Evolutionary conservation across 1,140 invertebrate genomes (phyloP), one percentile per base, ranked within the genome.

Genomic region (Apis florea): DNA sequence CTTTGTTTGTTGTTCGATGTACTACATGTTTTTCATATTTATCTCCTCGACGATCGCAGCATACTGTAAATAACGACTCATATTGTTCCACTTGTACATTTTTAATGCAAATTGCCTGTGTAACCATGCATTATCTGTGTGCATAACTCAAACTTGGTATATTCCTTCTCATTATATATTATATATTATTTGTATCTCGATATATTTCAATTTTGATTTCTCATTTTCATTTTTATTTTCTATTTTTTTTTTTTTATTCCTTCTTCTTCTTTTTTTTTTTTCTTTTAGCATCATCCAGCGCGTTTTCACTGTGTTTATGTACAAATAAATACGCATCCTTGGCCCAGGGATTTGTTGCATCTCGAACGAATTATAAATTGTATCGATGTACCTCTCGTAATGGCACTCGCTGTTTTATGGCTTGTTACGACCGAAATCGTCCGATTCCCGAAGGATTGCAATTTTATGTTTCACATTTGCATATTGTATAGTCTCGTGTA

Each of bases 11-110:
- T 47, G 47, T n/a, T 63, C 68, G 77, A 72, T 72, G 69, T 79
- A 72, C 17, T 47, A 40, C 26, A 21, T 26, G 19, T 59, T 68
- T 58, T 24, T 72, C 21, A 19, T 24, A n/a, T 49, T 68, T 68
- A n/a, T 26, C n/a, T 21, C n/a, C 47, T 51, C 67, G 47, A 69
- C 15, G 67, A 69, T 61, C 67, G n/a, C 67, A 78, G 56, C 54
- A 11, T 21, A 63, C 12, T 79, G 77, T 79, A 79, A 72, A 79
- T 79, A 79, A 79, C 58, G 58, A 79, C 26, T 54, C 58, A 21
- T 24, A 63, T 71, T 40, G 31, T 21, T 47, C 26, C 67, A 79
- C 68, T 63, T 79, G 77, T 79, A 79, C 58, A 79, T 72, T 79
- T 10, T 67, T 56, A 71, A 54, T n/a, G 49, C 77, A 79, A 71